Base-by-base conservation (phyloP, 2,888 invertebrate species). In the Andrena flavipes region DNA sequence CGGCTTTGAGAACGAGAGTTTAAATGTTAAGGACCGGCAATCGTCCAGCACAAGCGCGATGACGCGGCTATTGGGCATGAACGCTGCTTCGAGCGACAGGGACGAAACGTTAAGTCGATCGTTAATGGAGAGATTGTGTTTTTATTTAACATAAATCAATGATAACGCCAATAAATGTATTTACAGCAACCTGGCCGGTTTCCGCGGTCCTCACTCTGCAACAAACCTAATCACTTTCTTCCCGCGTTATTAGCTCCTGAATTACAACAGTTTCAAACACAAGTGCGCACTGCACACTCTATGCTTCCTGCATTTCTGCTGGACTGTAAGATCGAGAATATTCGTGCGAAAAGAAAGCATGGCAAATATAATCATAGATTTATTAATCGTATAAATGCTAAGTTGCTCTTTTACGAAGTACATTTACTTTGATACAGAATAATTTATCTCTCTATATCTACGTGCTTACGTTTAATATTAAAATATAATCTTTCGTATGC, bases 81-180 rank as follows among this genome's bases (percentile, higher is more conserved):
- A 60, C 62, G 64, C 51, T 30, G 51, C 62, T 69, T 30, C 68
- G 63, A 51, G 42, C 79, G 67, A 84, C 76, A 67, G 71, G 80
- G 69, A 51, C 63, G 69, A 64, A 72, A 54, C 69, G 64, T 80
- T 59, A 23, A 69, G 69, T 70, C 71, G 76, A 76, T 81, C 80
- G 78, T 86, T 81, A 75, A 80, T 86, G 76, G 64, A 86, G 59
- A 86, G 74, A 67, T 79, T 84, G 83, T 76, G 84, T 84, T 86
- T 88, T 80, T 87, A 87, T 88, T 89, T 86, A 87, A 89, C 80
- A 81, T 81, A 73, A 72, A 81, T 87, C 81, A 84, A 84, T 84
- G 79, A 77, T 88, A 87, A 84, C 78, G 78, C 80, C 80, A 89
- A 89, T 86, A 88, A 88, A 88, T 88, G 80, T 88, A 87, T 87